Conservation (phyloP, 1,140 invertebrate species). For the Bombus haemorrhoidalis region DNA sequence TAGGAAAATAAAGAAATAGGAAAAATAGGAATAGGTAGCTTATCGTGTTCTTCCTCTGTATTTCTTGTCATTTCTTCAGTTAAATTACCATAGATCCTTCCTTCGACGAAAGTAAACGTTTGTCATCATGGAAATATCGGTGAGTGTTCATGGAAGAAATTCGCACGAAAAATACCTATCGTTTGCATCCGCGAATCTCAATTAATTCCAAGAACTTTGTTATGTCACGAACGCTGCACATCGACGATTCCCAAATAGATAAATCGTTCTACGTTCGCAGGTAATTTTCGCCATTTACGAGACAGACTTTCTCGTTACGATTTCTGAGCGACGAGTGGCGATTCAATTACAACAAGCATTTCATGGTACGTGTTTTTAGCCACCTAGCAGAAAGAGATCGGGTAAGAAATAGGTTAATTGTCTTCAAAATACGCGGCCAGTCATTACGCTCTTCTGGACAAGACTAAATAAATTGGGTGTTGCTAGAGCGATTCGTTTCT, state of each 20-base stretch:
- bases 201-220: too few species aligned
- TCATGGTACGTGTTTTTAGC: background rate
- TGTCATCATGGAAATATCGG: background rate
- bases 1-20: background rate
- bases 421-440: conserved; percentile 11
- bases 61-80: background rate
- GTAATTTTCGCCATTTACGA: background rate
- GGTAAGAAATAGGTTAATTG: conserved; percentile 48
- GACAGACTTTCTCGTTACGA: conserved; percentile 34
- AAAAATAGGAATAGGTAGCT: background rate
- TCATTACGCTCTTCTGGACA: conserved; percentile 30
- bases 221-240: background rate
- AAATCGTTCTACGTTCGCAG: background rate
- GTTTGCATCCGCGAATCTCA: background rate
- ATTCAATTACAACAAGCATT: conserved; percentile 2
- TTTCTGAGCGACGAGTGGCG: conserved; percentile 5
- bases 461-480: conserved; percentile 35
- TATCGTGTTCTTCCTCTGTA: background rate
- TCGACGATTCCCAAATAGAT: background rate
- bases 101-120: conserved; percentile 4
- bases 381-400: conserved; percentile 17
- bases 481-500: background rate
- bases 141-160: background rate
- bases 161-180: background rate
- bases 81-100: background rate